phyloP scores from a whole-genome alignment of 2,888 invertebrate genomes.

The Andrena flavipes region DNA sequence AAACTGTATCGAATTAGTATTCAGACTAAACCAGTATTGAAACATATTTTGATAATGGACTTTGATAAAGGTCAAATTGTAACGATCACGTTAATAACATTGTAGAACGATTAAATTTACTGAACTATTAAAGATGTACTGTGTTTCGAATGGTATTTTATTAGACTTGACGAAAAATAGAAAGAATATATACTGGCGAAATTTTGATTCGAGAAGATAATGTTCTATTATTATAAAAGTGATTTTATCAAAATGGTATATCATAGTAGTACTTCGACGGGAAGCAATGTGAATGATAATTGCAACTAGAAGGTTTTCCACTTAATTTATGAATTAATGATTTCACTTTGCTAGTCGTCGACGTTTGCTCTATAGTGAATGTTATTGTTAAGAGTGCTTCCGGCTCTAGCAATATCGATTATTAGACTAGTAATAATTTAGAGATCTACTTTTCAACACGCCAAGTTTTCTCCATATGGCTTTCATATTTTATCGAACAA shows the following conservation, averaged over 20 bases:
- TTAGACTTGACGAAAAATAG: background rate
- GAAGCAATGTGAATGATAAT: conserved; percentile 31
- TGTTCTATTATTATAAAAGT: conserved; percentile 27
- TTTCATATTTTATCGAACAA: conserved; percentile 4
- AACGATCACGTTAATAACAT: too few species aligned
- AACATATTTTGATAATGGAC: conserved; percentile 52
- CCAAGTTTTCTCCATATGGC: conserved; percentile 25
- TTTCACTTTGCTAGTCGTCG: conserved; percentile 39
- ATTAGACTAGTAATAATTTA: conserved; percentile 6
- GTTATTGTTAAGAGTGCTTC: conserved; percentile 54
- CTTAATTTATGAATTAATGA: background rate
- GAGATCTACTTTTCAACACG: conserved; percentile 11
- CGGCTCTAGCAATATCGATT: conserved; percentile 42
- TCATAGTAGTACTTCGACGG: conserved; percentile 34
- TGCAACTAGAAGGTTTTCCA: background rate
- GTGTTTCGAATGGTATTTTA: background rate
- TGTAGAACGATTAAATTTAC: too few species aligned
- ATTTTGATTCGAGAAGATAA: background rate
- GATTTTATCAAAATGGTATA: conserved; percentile 45
- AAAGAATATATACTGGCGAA: background rate
- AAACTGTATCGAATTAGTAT: conserved; percentile 32
- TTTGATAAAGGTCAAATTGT: conserved; percentile 19
- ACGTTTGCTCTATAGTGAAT: conserved; percentile 43
- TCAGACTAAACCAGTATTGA: conserved; percentile 15
- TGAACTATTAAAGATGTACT: background rate